Percentiles rank a stretch among this genome's conserved stretches.
Evolutionary conservation across 2,888 invertebrate species (phyloP).

Genomic region (Tenodera sinensis): DNA sequence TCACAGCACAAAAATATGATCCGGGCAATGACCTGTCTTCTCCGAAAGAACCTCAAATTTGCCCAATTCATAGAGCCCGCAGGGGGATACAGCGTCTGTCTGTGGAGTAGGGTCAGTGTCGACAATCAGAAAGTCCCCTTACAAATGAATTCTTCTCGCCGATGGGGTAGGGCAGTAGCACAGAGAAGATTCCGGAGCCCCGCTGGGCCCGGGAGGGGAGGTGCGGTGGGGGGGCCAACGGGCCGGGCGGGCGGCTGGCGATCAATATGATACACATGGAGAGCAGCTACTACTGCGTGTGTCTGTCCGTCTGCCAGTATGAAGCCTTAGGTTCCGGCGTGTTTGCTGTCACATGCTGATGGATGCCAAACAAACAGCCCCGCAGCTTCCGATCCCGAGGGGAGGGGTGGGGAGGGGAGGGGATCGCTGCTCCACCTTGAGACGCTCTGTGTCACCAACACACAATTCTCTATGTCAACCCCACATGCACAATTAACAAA

Average conservation of each 20-base stretch:
- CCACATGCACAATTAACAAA: too few species aligned
- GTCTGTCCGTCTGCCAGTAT: neutral
- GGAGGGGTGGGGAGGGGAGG: too few species aligned
- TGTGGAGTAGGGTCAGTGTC: neutral
- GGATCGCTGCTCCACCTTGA: neutral
- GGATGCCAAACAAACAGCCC: neutral
- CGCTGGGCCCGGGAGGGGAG: neutral
- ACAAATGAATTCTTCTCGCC: neutral
- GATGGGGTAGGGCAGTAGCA: neutral
- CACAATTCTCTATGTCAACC: too few species aligned
- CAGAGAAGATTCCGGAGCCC: neutral
- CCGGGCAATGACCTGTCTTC: too few species aligned
- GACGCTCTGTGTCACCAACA: neutral
- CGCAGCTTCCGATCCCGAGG: too few species aligned
- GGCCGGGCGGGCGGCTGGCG: neutral
- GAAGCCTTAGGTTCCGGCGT: neutral
- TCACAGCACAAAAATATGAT: too few species aligned
- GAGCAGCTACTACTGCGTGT: neutral
- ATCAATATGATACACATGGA: conserved; percentile 13
- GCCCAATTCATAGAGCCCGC: too few species aligned
- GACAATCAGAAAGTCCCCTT: neutral
- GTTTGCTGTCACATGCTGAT: neutral
- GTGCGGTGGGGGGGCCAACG: neutral
- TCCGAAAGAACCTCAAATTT: too few species aligned
- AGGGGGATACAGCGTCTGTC: neutral